Evolutionary conservation across 2,113 vertebrate genomes (phyloP).

Genomic region (Rutilus rutilus): DNA sequence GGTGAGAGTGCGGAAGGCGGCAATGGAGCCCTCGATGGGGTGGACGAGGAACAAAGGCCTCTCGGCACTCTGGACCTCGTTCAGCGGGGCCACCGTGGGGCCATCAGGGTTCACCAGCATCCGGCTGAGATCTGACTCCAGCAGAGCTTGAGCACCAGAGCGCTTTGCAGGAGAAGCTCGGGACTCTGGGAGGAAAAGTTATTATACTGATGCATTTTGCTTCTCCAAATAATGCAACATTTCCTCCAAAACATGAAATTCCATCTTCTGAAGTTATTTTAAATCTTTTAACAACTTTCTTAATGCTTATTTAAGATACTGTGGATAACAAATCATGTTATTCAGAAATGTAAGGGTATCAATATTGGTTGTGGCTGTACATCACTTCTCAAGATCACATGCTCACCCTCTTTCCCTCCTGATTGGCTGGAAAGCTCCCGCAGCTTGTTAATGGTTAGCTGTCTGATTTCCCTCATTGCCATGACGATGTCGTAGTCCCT

Average conservation of each 20-base stretch:
- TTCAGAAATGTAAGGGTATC: not conserved
- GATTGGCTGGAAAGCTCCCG: conserved; percentile 78
- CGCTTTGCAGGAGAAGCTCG: conserved; percentile 46
- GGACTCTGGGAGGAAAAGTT: conserved; percentile 5
- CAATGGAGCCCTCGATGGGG: conserved; percentile 91
- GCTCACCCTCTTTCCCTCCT: conserved; percentile 70
- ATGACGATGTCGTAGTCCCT: conserved; percentile 88
- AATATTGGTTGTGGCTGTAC: not conserved
- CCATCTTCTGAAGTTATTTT: not conserved
- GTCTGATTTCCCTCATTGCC: conserved; percentile 89
- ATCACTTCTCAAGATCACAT: not conserved
- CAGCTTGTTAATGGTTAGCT: conserved; percentile 88
- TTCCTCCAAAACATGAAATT: not conserved
- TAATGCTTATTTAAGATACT: not conserved
- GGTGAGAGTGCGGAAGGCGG: conserved; percentile 82
- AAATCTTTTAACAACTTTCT: not conserved
- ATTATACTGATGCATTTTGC: not conserved
- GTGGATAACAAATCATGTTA: not conserved
- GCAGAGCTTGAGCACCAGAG: conserved; percentile 49
- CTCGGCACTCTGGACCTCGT: conserved; percentile 83
- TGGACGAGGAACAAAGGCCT: conserved; percentile 91
- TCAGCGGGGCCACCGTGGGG: conserved; percentile 83
- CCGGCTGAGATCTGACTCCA: conserved; percentile 77
- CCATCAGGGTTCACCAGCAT: conserved; percentile 87
- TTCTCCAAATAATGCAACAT: not conserved